A percentile compares a stretch with the other conserved stretches of the same genome.
Conservation (phyloP, 2,113 vertebrate genomes). For the Peromyscus polionotus region DNA sequence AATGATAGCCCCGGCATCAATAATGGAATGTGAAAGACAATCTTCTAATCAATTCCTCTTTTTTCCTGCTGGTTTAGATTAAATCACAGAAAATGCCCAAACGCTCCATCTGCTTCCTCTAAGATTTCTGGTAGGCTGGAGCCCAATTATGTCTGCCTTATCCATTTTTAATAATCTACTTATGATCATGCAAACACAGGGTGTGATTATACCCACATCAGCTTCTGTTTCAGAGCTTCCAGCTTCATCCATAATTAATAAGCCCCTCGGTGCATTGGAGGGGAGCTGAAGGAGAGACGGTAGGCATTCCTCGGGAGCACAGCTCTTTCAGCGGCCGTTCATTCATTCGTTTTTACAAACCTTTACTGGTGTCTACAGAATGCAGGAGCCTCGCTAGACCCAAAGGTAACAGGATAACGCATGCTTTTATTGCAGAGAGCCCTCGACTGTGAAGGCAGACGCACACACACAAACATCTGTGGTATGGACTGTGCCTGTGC, state of each 20-base stretch:
- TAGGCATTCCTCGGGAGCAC: constrained; percentile 17
- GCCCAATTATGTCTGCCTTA: constrained; percentile 84
- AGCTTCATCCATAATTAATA: constrained; percentile 83
- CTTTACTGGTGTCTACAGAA: background rate
- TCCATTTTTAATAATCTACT: constrained; percentile 85
- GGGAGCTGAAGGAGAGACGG: constrained; percentile 62
- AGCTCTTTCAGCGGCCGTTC: background rate
- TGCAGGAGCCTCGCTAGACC: background rate
- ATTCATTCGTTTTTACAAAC: constrained; percentile 67
- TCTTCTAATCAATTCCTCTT: constrained; percentile 79
- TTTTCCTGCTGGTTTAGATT: constrained; percentile 78
- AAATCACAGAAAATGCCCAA: constrained; percentile 80
- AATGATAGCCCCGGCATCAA: constrained; percentile 65
- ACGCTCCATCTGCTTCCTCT: constrained; percentile 80
- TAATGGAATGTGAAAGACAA: constrained; percentile 77
- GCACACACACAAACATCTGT: background rate
- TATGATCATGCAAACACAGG: constrained; percentile 80
- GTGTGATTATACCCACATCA: constrained; percentile 79
- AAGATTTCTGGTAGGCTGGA: constrained; percentile 83
- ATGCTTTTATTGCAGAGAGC: rapidly evolving
- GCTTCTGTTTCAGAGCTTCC: constrained; percentile 78
- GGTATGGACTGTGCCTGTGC: background rate
- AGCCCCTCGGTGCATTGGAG: constrained; percentile 44
- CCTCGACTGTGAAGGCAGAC: too few species aligned
- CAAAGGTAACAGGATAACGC: background rate